Conservation (phyloP, 1,140 invertebrate genomes). For the Eumaeus atala region DNA sequence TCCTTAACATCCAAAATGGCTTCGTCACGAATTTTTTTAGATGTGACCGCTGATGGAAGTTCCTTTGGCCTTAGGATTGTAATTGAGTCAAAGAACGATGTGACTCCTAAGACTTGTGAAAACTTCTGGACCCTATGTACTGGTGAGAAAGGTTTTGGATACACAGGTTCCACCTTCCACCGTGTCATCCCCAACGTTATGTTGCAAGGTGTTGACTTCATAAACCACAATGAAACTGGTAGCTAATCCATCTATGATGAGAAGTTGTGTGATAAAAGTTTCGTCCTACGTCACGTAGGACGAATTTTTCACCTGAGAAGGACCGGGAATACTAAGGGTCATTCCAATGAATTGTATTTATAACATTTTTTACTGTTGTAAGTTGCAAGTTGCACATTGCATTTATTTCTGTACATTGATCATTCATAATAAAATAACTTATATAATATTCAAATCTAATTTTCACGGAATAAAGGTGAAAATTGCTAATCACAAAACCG, state of each 20-base stretch:
- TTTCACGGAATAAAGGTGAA: too few relatives aligned
- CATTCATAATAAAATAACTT: constrained; percentile 70
- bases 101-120: constrained; percentile 94
- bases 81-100: constrained; percentile 91
- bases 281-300: constrained; percentile 93
- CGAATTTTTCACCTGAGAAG: too few relatives aligned
- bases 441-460: too few relatives aligned
- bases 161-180: constrained; percentile 94
- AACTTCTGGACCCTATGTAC: constrained; percentile 96
- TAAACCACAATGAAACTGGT: constrained; percentile 95
- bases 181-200: constrained; percentile 98
- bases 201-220: constrained; percentile 98
- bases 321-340: constrained; percentile 61
- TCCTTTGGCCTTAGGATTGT: constrained; percentile 90
- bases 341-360: constrained; percentile 61
- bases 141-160: constrained; percentile 95
- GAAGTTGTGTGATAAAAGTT: constrained; percentile 98
- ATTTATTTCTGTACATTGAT: constrained; percentile 69
- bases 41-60: constrained; percentile 87
- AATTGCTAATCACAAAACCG: too few relatives aligned
- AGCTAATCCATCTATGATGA: constrained; percentile 97
- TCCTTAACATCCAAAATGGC: constrained; percentile 78
- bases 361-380: constrained; percentile 58
- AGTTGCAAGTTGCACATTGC: constrained; percentile 55
- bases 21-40: constrained; percentile 91